phyloP scores from a whole-genome alignment of 2,888 invertebrate genomes.

The Nipponacmea schrenckii region DNA sequence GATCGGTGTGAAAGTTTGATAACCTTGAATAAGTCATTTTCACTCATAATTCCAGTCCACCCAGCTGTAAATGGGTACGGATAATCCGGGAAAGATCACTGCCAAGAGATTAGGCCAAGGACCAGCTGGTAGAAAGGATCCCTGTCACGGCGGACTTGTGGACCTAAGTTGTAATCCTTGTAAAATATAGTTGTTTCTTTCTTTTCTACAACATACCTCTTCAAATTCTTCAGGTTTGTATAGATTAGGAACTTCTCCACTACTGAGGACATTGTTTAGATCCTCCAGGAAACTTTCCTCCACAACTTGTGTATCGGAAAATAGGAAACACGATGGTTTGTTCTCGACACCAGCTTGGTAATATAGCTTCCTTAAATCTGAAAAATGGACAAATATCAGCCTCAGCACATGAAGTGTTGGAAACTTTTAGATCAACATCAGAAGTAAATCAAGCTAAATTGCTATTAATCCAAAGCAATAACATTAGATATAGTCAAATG shows the following conservation, averaged over 20 bases:
- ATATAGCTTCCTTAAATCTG: slow-evolving; percentile 82
- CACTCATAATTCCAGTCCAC: too few relatives aligned
- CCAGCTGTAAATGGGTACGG: too few relatives aligned
- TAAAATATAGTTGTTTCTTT: too few relatives aligned
- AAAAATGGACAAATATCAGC: slow-evolving; percentile 13
- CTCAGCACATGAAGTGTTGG: not conserved
- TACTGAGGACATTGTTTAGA: slow-evolving; percentile 87
- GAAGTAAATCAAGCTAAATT: not conserved
- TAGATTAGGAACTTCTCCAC: slow-evolving; percentile 88
- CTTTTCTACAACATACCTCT: slow-evolving; percentile 75
- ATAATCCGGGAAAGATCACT: too few relatives aligned
- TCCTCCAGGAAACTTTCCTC: slow-evolving; percentile 88
- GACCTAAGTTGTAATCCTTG: too few relatives aligned
- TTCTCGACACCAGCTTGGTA: slow-evolving; percentile 79
- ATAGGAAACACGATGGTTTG: slow-evolving; percentile 82
- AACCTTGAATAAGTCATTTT: too few relatives aligned
- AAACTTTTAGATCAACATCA: not conserved
- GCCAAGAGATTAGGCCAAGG: too few relatives aligned
- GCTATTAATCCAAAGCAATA: too few relatives aligned
- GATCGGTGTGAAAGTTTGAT: too few relatives aligned
- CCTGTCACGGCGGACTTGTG: too few relatives aligned
- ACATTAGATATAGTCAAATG: too few relatives aligned
- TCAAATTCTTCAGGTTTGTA: slow-evolving; percentile 89
- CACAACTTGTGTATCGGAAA: slow-evolving; percentile 84
- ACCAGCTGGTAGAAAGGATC: too few relatives aligned